phyloP scores from a whole-genome alignment of 2,113 vertebrate species.

The Anarrhichthys ocellatus region DNA sequence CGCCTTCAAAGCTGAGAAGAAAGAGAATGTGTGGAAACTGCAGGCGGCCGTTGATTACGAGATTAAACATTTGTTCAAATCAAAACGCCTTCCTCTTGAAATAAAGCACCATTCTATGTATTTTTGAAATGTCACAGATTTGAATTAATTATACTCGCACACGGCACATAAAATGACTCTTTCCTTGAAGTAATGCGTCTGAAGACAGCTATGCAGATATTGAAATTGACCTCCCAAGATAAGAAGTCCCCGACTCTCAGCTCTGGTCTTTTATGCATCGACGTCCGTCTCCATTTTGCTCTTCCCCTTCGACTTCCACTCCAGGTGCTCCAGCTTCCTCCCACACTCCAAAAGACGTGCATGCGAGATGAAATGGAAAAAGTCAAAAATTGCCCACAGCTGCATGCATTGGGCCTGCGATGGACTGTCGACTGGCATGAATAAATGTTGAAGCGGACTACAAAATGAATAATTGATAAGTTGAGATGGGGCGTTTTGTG shows the following conservation, averaged over 20 bases:
- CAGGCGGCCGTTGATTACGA: not conserved
- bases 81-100: not conserved
- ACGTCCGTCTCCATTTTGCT: not conserved
- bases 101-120: not conserved
- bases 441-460: conserved; percentile 58
- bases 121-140: conserved; percentile 14
- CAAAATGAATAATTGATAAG: conserved; percentile 69
- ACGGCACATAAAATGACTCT: not conserved
- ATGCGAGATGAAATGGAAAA: conserved; percentile 49
- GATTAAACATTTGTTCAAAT: not conserved
- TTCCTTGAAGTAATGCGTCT: not conserved
- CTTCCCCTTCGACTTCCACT: conserved; percentile 28
- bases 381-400: conserved; percentile 37
- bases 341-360: conserved; percentile 36
- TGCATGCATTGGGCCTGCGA: conserved; percentile 12
- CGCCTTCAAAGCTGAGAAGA: conserved; percentile 8
- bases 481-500: conserved; percentile 58
- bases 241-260: not conserved
- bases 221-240: not conserved
- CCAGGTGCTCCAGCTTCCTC: conserved; percentile 33
- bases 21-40: not conserved
- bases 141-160: not conserved
- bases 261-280: not conserved
- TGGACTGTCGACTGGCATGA: conserved; percentile 47
- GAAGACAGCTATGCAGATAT: not conserved